Evolutionary conservation across 2,888 invertebrate species (phyloP), one percentile per base, ranked within the genome.

Genomic region (Metacarcinus magister): DNA sequence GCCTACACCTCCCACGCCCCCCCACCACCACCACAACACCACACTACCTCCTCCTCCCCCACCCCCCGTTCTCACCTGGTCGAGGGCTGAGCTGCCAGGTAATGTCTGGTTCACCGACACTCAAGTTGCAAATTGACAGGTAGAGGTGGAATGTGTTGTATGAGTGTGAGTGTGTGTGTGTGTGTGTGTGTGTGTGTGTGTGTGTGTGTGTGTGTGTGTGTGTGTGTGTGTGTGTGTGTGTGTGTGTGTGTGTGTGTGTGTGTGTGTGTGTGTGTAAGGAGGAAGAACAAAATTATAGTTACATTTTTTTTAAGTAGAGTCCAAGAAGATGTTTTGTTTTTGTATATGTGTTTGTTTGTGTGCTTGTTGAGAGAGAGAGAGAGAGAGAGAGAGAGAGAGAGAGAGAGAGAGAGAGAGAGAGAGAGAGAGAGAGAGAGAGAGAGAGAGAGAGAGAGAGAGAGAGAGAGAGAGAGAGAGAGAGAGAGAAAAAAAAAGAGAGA

Each of bases 361-460:
- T 67, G 16, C 67, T 67, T 67, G 67, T 23, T 3, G 67, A 67
- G 7, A 23, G 67, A 67, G 28, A n/a, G 60, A 48, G 32, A 19
- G 92, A 92, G 48, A 28, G 48, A 92, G 48, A 92, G 92, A 48
- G 48, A 92, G 48, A 48, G 92, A 48, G 28, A 48, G 92, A 92
- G 28, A 54, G 44, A 32, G 39, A 82, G 94, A 82, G 82, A 46
- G 44, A 94, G 94, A 46, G 46, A 46, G 48, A n/a, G 46, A 46
- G n/a, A 19, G 28, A 43, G 46, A 92, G 48, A 28, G 23, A 44
- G 19, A 4, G 43, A 32, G 19, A 39, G 67, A 8, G 67, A 67
- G 32, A 19, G 67, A 93, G 32, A 67, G 32, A 39, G 75, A 75
- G 43, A 39, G 54, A 54, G 60, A 54, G 60, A 39, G 60, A 93